These are phyloP conservation scores for Bombus confusus DNA, from an alignment of 1,140 invertebrate genomes.

Conservation along the genomic window DNA sequence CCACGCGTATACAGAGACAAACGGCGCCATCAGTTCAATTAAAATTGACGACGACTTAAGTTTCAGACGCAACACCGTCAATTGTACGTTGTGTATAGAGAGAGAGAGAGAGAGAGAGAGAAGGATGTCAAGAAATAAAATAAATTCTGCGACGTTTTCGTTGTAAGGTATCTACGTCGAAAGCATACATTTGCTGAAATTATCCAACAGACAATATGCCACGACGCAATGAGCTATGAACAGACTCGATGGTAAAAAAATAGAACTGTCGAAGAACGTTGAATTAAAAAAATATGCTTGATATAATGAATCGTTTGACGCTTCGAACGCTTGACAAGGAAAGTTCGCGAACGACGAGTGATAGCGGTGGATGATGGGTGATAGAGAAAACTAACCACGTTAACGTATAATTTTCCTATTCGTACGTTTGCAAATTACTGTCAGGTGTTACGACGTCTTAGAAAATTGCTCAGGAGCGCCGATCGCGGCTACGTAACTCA, in stretches of 20 bases:
- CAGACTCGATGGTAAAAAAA: not conserved
- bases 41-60: constrained; percentile 9
- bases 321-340: not conserved
- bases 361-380: no score
- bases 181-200: no score
- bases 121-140: no score
- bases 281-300: not conserved
- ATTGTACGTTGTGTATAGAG: no score
- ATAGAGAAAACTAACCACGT: not conserved
- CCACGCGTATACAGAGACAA: not conserved
- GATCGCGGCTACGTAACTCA: not conserved
- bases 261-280: not conserved
- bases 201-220: no score
- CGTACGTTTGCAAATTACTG: not conserved
- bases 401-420: not conserved
- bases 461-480: not conserved
- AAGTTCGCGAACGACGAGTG: no score
- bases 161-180: no score
- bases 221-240: no score
- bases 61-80: no score
- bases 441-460: not conserved
- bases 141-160: no score
- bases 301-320: not conserved
- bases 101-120: no score
- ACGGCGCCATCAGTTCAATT: constrained; percentile 9